phyloP scores from a whole-genome alignment of 2,888 invertebrate species.

The Brachyopa scutellaris region DNA sequence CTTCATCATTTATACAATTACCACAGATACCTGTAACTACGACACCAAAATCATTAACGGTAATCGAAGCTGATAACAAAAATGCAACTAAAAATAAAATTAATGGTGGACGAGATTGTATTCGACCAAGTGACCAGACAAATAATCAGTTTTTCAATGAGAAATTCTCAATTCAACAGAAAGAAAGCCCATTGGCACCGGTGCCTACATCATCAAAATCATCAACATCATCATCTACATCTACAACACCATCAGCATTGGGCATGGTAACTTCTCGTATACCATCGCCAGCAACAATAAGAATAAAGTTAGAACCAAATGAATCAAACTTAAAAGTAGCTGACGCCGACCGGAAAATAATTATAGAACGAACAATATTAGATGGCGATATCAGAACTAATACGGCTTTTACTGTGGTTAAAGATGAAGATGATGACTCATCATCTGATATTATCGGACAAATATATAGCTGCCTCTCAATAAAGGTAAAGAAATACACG shows the following conservation, averaged over 20 bases:
- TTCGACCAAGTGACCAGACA: constrained; percentile 23
- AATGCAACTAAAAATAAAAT: constrained; percentile 33
- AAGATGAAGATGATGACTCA: constrained; percentile 77
- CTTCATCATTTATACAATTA: constrained; percentile 37
- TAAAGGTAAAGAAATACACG: constrained; percentile 85
- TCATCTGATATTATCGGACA: constrained; percentile 83
- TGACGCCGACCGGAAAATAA: constrained; percentile 27
- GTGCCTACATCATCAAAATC: constrained; percentile 8
- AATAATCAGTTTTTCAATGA: constrained; percentile 36
- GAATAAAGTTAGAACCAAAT: constrained; percentile 38
- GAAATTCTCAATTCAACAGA: constrained; percentile 15
- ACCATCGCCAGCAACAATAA: constrained; percentile 33
- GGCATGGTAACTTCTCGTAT: constrained; percentile 10
- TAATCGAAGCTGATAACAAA: constrained; percentile 23
- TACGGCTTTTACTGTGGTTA: constrained; percentile 41
- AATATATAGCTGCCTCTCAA: constrained; percentile 90
- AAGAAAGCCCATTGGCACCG: constrained; percentile 26
- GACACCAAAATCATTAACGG: constrained; percentile 23
- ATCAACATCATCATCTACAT: not conserved
- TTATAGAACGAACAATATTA: constrained; percentile 32
- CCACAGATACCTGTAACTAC: constrained; percentile 34
- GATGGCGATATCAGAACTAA: constrained; percentile 42
- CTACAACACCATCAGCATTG: not conserved
- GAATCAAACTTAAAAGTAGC: constrained; percentile 7
- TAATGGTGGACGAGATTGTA: constrained; percentile 41